Conservation (phyloP, 2,113 vertebrate genomes). For the Poicephalus gulielmi region DNA sequence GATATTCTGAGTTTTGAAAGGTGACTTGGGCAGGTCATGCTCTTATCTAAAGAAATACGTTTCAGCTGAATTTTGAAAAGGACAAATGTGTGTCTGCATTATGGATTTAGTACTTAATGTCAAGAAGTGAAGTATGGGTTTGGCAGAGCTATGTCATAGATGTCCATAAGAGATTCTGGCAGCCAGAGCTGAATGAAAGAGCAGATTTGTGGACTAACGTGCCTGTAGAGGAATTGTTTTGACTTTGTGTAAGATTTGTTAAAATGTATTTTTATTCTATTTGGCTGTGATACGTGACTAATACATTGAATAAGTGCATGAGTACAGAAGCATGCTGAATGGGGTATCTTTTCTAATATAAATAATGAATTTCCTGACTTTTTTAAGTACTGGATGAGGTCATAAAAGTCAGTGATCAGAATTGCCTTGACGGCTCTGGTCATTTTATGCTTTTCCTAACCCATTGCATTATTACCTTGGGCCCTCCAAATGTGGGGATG, state of each 20-base stretch:
- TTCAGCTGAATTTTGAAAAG: constrained; percentile 47
- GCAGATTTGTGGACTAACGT: constrained; percentile 36
- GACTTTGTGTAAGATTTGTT: constrained; percentile 39
- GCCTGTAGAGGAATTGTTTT: constrained; percentile 44
- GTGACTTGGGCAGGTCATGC: constrained; percentile 10
- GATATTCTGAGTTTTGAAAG: background rate
- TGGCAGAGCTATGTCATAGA: constrained; percentile 30
- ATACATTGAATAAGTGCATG: constrained; percentile 11
- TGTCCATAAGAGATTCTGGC: constrained; percentile 29
- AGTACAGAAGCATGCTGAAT: background rate
- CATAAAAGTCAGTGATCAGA: background rate
- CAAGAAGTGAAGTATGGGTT: constrained; percentile 45
- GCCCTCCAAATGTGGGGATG: too few relatives aligned
- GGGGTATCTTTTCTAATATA: background rate
- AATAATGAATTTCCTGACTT: background rate
- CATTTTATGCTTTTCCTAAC: background rate
- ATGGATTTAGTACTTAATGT: constrained; percentile 64
- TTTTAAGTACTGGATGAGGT: background rate
- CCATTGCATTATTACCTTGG: background rate
- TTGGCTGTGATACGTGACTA: constrained; percentile 13
- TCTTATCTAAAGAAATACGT: constrained; percentile 38
- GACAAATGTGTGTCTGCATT: constrained; percentile 43
- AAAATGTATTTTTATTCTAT: constrained; percentile 56
- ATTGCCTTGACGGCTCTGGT: background rate
- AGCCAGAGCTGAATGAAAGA: constrained; percentile 19